phyloP scores from a whole-genome alignment of 2,113 vertebrate species.

The Ageneiosus marmoratus region DNA sequence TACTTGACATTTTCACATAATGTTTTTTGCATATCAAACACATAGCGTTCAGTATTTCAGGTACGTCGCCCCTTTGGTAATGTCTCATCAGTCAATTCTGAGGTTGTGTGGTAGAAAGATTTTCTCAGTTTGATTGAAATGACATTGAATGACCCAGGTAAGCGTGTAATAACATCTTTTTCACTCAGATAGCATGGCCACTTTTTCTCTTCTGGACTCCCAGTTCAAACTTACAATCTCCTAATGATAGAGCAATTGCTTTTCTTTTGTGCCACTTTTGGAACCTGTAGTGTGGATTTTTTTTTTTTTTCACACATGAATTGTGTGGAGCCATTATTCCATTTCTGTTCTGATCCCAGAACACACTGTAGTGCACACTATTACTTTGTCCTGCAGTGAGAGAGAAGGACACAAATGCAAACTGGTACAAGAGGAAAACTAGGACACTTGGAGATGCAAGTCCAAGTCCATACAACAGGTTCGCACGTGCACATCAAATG shows the following conservation, averaged over 20 bases:
- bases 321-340: not conserved
- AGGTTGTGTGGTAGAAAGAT: too few species aligned
- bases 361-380: constrained; percentile 5
- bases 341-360: not conserved
- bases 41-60: too few species aligned
- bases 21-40: too few species aligned
- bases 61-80: too few species aligned
- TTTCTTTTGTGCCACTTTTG: not conserved
- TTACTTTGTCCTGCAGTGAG: not conserved
- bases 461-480: too few species aligned
- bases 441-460: too few species aligned
- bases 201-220: not conserved
- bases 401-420: not conserved
- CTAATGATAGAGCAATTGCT: not conserved
- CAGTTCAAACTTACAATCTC: not conserved
- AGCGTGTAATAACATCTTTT: not conserved
- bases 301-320: not conserved
- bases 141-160: not conserved
- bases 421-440: not conserved
- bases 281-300: not conserved
- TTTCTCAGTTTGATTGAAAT: too few species aligned
- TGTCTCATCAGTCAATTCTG: too few species aligned
- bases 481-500: too few species aligned
- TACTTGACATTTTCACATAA: too few species aligned
- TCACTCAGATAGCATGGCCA: not conserved